Conservation (phyloP, 2,888 invertebrate species). For the Entomobrya multifasciata region DNA sequence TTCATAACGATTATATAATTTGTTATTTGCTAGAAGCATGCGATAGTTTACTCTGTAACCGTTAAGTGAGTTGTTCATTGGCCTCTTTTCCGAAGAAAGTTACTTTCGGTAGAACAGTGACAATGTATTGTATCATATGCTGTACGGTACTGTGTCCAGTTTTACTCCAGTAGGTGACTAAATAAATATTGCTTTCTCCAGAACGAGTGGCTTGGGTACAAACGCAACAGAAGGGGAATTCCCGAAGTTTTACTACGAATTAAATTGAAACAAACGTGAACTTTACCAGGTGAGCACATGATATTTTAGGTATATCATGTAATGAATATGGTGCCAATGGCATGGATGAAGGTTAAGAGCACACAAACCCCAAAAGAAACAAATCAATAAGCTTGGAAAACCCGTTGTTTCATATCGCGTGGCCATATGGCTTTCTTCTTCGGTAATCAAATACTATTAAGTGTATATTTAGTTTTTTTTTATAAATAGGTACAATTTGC, state of each 20-base stretch:
- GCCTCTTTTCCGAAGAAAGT: conserved; percentile 30
- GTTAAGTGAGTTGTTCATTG: conserved; percentile 39
- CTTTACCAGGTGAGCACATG: conserved; percentile 37
- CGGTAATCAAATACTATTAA: background rate
- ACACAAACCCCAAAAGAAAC: conserved; percentile 20
- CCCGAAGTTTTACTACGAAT: background rate
- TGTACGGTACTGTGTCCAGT: too few species aligned
- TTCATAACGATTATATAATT: background rate
- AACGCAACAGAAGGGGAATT: conserved; percentile 49
- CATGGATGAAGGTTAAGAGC: conserved; percentile 66
- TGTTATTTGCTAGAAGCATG: conserved; percentile 26
- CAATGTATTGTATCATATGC: background rate
- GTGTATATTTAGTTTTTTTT: background rate
- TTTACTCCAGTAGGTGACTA: too few species aligned
- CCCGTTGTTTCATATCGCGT: conserved; percentile 36
- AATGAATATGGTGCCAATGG: conserved; percentile 58
- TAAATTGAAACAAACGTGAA: conserved; percentile 38
- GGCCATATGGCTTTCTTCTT: background rate
- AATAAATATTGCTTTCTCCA: conserved; percentile 14
- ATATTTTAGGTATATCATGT: conserved; percentile 1
- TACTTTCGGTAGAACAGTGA: background rate
- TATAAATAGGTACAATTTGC: background rate
- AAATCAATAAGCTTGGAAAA: conserved; percentile 66
- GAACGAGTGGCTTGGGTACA: too few species aligned
- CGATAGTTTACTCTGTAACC: conserved; percentile 29